These are phyloP conservation scores for Microcebus jonahi DNA, from an alignment of 2,113 vertebrate species.

Conservation along the genomic window DNA sequence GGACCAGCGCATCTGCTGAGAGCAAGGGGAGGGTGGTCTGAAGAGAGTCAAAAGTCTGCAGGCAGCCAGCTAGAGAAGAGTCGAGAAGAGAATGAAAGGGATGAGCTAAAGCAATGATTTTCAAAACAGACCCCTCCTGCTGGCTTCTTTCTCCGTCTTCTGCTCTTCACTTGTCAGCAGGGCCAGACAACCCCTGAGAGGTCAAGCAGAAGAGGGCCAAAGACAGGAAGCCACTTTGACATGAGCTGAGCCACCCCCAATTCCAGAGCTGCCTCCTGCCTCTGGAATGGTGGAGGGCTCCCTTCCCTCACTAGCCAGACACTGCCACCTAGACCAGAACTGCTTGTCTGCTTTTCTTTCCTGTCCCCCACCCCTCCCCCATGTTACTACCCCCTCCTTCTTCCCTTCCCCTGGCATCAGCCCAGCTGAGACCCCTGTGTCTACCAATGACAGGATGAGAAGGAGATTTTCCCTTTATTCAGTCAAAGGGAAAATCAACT, in stretches of 20 bases:
- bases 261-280: background rate
- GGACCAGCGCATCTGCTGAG: background rate
- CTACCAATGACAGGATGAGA: background rate
- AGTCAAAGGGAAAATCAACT: background rate
- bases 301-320: background rate
- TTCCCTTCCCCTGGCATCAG: background rate
- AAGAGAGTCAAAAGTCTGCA: background rate
- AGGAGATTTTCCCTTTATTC: background rate
- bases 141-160: background rate
- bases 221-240: background rate
- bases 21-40: background rate
- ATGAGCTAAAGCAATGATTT: fast-evolving
- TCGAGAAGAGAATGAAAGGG: background rate
- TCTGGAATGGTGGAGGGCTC: background rate
- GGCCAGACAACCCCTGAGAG: background rate
- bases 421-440: background rate
- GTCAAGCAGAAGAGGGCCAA: background rate
- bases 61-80: background rate
- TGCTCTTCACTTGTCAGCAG: background rate
- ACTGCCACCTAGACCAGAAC: background rate
- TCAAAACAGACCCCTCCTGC: background rate
- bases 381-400: background rate
- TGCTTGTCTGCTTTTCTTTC: background rate
- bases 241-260: background rate
- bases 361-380: background rate